These are phyloP conservation scores for Amphibalanus amphitrite DNA, from an alignment of 1,140 invertebrate genomes.

Conservation along the genomic window DNA sequence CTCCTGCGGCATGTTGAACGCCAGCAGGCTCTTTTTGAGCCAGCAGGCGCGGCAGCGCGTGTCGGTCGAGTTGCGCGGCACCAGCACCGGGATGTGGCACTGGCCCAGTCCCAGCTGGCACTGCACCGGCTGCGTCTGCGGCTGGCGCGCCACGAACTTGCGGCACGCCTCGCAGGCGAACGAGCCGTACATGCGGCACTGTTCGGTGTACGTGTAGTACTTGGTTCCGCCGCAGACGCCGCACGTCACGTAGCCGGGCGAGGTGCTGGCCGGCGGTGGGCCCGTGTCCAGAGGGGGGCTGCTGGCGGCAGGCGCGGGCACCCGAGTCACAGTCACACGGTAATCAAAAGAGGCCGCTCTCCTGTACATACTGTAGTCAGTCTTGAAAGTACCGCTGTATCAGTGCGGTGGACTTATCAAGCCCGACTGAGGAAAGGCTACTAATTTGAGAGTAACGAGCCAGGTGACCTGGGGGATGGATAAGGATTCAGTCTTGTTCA, in stretches of 20 bases:
- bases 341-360: too few relatives aligned
- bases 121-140: neutral
- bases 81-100: conserved; percentile 3
- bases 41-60: conserved; percentile 57
- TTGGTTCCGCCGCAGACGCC: conserved; percentile 58
- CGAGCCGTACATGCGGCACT: conserved; percentile 64
- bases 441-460: too few relatives aligned
- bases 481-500: too few relatives aligned
- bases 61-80: neutral
- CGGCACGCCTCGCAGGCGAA: conserved; percentile 65
- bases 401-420: too few relatives aligned
- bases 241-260: conserved; percentile 47
- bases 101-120: neutral
- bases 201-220: conserved; percentile 52
- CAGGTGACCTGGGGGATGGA: too few relatives aligned
- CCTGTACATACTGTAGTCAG: too few relatives aligned
- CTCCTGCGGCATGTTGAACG: conserved; percentile 44
- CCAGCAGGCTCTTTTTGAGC: conserved; percentile 61
- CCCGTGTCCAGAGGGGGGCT: neutral
- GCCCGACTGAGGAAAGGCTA: too few relatives aligned
- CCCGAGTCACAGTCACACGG: too few relatives aligned
- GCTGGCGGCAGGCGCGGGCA: neutral
- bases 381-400: too few relatives aligned
- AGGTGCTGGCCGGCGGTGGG: neutral
- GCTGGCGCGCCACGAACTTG: conserved; percentile 48